These are phyloP conservation scores for Drosophila funebris DNA, from an alignment of 1,140 invertebrate genomes.

Conservation along the genomic window DNA sequence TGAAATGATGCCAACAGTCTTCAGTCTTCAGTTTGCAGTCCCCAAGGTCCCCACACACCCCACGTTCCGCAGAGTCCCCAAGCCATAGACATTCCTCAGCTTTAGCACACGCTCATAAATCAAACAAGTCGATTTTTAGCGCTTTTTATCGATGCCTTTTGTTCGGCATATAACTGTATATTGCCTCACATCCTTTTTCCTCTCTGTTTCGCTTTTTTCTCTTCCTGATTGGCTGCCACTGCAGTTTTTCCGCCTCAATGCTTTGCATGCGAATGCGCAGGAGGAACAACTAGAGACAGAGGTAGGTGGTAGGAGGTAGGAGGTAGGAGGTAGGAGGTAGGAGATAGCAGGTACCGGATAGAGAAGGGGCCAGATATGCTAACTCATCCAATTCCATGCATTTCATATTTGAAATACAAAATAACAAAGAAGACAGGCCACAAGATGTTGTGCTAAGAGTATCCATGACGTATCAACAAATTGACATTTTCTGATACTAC, in stretches of 20 bases:
- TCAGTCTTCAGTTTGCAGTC: background rate
- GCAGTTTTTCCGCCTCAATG: slow-evolving; percentile 78
- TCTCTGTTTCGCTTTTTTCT: slow-evolving; percentile 1
- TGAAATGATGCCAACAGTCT: slow-evolving; percentile 1
- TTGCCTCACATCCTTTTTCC: background rate
- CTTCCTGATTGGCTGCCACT: slow-evolving; percentile 57
- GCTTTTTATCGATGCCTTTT: slow-evolving; percentile 49
- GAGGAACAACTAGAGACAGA: background rate
- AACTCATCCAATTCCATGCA: slow-evolving; percentile 50
- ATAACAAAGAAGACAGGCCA: background rate
- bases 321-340: background rate
- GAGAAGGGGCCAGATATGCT: slow-evolving; percentile 66
- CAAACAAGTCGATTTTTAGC: slow-evolving; percentile 45
- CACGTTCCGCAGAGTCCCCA: background rate
- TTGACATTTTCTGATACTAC: too few relatives aligned
- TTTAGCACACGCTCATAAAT: slow-evolving; percentile 32
- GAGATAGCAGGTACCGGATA: too few relatives aligned
- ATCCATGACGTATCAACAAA: too few relatives aligned
- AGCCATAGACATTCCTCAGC: background rate
- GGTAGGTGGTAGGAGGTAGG: too few relatives aligned
- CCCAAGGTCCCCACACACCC: too few relatives aligned
- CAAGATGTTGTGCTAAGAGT: too few relatives aligned
- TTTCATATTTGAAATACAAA: slow-evolving; percentile 41
- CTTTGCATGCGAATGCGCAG: slow-evolving; percentile 6
- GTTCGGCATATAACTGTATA: background rate